Base-by-base conservation (phyloP, 2,888 invertebrate genomes). In the Thysanoteuthis rhombus region DNA sequence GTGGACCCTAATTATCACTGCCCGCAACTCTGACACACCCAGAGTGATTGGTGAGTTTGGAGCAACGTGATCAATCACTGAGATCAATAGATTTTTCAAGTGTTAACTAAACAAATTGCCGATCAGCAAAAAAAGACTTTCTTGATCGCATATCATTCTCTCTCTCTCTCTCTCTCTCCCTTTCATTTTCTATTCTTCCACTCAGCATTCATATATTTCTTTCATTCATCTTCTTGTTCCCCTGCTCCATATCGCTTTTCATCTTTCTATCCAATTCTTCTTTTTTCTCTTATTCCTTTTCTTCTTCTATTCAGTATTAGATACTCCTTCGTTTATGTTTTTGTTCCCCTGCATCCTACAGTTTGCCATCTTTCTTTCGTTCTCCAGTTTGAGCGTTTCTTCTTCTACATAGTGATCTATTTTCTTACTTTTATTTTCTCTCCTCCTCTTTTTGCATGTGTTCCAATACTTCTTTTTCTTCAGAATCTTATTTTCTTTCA, bases 1-100 rank as follows among this genome's bases (percentile, higher is more conserved):
- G 75, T 75, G 75, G n/a, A 75, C 75, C 75, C 75, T 75, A 75
- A 75, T 75, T 75, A 75, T 75, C 75, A 75, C 75, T 75, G 75
- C 16, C 75, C 75, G 75, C 75, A 75, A 36, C 75, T 75, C 75
- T 75, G 75, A 75, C 75, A 75, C 75, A 75, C 75, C 75, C 75
- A 75, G n/a, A n/a, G 75, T 75, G 75, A 75, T 75, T 75, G 75
- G 75, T 75, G 75, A 36, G 75, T 75, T 75, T 75, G n/a, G n/a
- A 75, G 75, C 75, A 36, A 75, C 36, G n/a, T n/a, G 75, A 75
- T 75, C 75, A 75, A 75, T 75, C 75, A 75, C n/a, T 36, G 75
- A 75, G 75, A 75, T 75, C 75, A 75, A 75, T 75, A 75, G 75
- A 75, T 75, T 75, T 75, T 75, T 75, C 75, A 75, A 75, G 75